These are phyloP conservation scores for Cantharis lateralis DNA, from an alignment of 2,888 invertebrate species.

Conservation along the genomic window DNA sequence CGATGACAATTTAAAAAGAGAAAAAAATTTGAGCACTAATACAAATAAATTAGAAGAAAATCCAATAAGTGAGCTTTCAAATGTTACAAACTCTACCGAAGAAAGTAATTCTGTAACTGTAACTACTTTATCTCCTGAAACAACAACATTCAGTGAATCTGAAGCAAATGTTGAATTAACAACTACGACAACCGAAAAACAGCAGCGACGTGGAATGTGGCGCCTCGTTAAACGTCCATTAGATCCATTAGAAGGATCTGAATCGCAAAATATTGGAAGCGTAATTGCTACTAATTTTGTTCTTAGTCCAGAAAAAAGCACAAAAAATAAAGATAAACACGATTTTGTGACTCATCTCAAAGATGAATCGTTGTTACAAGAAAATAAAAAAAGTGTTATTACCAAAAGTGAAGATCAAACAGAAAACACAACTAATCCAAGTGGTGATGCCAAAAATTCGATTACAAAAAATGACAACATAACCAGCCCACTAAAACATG, in stretches of 20 bases:
- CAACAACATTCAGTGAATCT: background rate
- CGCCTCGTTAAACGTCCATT: constrained; percentile 65
- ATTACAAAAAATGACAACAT: constrained; percentile 36
- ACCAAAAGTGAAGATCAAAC: background rate
- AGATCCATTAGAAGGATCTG: constrained; percentile 78
- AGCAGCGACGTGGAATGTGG: constrained; percentile 72
- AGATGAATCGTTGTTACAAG: background rate
- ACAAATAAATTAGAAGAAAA: constrained; percentile 10
- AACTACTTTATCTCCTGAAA: background rate
- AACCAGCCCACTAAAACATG: constrained; percentile 38
- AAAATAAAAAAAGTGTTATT: background rate
- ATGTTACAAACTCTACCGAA: constrained; percentile 7
- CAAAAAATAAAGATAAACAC: background rate
- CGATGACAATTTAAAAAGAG: background rate
- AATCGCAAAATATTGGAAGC: constrained; percentile 72
- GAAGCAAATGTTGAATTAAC: constrained; percentile 30
- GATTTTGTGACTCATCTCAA: background rate
- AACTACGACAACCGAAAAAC: constrained; percentile 45
- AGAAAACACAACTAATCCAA: background rate
- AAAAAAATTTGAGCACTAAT: background rate
- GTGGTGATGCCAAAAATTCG: constrained; percentile 16
- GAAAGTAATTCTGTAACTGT: constrained; percentile 29
- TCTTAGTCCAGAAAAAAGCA: constrained; percentile 37
- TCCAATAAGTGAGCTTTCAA: constrained; percentile 3
- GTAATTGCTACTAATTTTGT: constrained; percentile 44